A percentile compares a stretch with the other conserved stretches of the same genome.
phyloP scores from a whole-genome alignment of 2,797 vertebrate genomes.

The Pithecia hirsuta region DNA sequence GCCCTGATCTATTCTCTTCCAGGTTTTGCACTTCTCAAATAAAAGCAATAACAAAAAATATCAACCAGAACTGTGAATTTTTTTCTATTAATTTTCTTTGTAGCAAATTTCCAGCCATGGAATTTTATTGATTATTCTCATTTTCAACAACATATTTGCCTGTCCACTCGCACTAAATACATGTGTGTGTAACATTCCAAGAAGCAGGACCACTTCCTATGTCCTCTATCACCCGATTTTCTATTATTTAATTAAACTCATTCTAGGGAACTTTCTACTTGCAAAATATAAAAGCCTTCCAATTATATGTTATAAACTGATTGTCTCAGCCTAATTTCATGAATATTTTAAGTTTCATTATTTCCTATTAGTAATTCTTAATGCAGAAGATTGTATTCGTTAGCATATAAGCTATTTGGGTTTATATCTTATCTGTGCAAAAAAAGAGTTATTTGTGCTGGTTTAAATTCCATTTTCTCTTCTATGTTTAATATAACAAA shows the following conservation, averaged over 20 bases:
- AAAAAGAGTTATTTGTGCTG: not conserved
- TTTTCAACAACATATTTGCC: not conserved
- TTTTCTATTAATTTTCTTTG: not conserved
- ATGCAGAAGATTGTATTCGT: not conserved
- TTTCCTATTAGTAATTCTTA: constrained; percentile 31
- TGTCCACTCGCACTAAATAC: not conserved
- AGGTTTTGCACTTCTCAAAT: not conserved
- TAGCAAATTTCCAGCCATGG: not conserved
- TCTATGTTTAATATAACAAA: not conserved
- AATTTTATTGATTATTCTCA: not conserved
- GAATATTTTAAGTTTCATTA: constrained; percentile 27
- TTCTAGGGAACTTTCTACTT: not conserved
- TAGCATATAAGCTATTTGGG: not conserved
- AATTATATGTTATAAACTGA: not conserved
- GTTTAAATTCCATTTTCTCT: constrained; percentile 29
- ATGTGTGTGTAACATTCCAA: no score
- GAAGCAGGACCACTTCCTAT: not conserved
- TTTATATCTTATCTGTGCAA: not conserved
- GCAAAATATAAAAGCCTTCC: not conserved
- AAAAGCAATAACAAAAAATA: not conserved
- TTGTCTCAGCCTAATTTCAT: not conserved
- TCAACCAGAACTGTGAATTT: not conserved
- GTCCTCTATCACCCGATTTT: not conserved
- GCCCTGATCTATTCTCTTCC: not conserved
- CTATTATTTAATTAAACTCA: not conserved